These are phyloP conservation scores for Callopanchax toddi DNA, from an alignment of 2,113 vertebrate genomes.

Conservation along the genomic window DNA sequence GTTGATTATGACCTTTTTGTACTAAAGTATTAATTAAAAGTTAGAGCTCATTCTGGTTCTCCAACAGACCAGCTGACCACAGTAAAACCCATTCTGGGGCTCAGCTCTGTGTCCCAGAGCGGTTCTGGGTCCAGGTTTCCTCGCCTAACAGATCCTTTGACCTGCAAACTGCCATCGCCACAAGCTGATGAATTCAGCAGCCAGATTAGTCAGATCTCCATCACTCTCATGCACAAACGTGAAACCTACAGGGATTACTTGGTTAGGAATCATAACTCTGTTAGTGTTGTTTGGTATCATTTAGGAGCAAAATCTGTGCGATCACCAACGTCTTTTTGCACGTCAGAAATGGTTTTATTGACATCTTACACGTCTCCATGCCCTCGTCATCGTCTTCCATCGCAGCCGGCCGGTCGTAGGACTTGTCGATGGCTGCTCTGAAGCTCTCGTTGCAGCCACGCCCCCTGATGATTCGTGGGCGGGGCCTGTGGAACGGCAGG, in stretches of 20 bases:
- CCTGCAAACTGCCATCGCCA: slow-evolving; percentile 16
- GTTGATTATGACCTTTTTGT: too few species aligned
- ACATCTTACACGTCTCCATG: slow-evolving; percentile 95
- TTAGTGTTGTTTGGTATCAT: slow-evolving; percentile 15
- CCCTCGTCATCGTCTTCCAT: slow-evolving; percentile 94
- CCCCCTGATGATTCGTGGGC: slow-evolving; percentile 92
- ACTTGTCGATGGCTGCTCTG: slow-evolving; percentile 97
- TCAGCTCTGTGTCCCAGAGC: background rate
- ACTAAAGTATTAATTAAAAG: too few species aligned
- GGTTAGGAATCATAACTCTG: background rate
- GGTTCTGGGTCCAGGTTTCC: too few species aligned
- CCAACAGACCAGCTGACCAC: too few species aligned
- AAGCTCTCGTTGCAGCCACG: slow-evolving; percentile 98
- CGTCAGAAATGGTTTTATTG: accelerated
- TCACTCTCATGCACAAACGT: slow-evolving; percentile 44
- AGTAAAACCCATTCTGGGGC: background rate
- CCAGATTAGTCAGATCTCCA: slow-evolving; percentile 35
- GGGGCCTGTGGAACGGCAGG: slow-evolving; percentile 93
- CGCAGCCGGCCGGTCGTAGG: slow-evolving; percentile 86
- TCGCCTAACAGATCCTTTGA: too few species aligned
- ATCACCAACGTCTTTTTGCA: too few species aligned
- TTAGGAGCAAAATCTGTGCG: background rate
- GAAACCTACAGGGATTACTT: background rate
- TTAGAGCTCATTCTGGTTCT: too few species aligned
- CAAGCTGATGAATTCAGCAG: slow-evolving; percentile 20